Percentiles rank a stretch among this genome's conserved stretches.
Evolutionary conservation across 2,888 invertebrate species (phyloP).

Genomic region (Parnassius orleans): DNA sequence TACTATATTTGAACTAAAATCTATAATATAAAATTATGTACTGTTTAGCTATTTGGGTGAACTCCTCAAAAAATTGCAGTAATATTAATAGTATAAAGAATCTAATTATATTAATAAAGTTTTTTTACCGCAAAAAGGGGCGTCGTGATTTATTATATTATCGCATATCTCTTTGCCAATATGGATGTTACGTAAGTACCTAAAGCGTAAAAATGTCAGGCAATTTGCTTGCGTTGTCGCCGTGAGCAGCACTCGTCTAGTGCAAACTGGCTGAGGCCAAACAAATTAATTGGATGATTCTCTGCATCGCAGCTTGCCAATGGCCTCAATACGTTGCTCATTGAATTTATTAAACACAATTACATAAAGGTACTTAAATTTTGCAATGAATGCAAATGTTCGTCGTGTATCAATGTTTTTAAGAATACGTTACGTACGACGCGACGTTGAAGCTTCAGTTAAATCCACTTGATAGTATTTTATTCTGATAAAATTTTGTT

Average conservation of each 20-base stretch:
- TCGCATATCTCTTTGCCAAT: constrained; percentile 1
- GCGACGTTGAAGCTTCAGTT: neutral
- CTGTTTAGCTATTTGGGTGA: too few species aligned
- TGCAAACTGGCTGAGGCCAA: constrained; percentile 35
- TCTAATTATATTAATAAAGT: too few species aligned
- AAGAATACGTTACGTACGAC: neutral
- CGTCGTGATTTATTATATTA: too few species aligned
- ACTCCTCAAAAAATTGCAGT: too few species aligned
- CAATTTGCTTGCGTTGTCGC: neutral
- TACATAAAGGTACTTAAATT: neutral
- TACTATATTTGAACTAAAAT: too few species aligned
- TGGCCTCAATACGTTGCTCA: constrained; percentile 47
- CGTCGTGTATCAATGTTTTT: neutral
- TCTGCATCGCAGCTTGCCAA: constrained; percentile 33
- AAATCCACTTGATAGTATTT: neutral
- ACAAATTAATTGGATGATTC: constrained; percentile 45
- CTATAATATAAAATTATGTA: too few species aligned
- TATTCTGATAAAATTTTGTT: neutral
- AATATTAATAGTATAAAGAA: too few species aligned
- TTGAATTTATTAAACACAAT: constrained; percentile 38
- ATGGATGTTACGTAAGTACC: constrained; percentile 3
- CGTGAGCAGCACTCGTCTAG: constrained; percentile 26
- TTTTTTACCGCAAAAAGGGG: too few species aligned
- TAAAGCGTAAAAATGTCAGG: neutral
- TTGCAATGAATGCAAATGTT: neutral